Percentiles rank a stretch among this genome's conserved stretches.
These are phyloP conservation scores for Ciconia maguari DNA, from an alignment of 2,113 vertebrate species.

Conservation along the genomic window DNA sequence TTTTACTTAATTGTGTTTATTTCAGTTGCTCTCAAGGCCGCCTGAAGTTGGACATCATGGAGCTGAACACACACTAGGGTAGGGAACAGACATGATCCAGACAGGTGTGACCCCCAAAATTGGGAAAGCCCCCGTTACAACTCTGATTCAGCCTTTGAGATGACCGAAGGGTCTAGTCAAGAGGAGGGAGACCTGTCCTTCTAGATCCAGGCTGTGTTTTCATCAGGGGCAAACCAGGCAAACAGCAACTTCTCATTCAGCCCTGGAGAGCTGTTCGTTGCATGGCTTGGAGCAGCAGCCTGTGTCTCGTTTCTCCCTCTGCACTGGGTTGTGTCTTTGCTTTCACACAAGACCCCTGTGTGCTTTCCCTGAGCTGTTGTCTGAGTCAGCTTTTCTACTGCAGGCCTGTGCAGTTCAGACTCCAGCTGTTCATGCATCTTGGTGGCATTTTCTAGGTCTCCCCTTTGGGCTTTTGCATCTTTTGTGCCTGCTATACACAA, in stretches of 20 bases:
- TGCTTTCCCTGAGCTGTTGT: not conserved
- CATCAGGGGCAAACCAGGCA: not conserved
- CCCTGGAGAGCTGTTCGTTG: not conserved
- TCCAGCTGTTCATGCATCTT: not conserved
- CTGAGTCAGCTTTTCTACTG: not conserved
- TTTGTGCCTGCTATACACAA: not conserved
- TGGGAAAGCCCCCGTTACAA: fast-evolving
- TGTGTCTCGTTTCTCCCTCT: fast-evolving
- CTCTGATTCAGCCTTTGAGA: not conserved
- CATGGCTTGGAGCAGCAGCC: not conserved
- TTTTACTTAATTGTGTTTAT: not conserved
- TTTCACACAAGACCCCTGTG: fast-evolving
- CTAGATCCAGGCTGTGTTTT: not conserved
- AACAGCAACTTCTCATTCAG: not conserved
- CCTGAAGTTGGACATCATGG: not conserved
- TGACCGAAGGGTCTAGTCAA: not conserved
- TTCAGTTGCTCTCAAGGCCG: not conserved
- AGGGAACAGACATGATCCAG: not conserved
- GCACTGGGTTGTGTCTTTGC: not conserved
- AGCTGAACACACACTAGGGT: not conserved
- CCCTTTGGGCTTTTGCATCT: not conserved
- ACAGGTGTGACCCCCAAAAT: not conserved
- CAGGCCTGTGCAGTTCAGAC: not conserved
- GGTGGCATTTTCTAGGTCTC: not conserved
- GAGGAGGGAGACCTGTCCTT: not conserved